phyloP scores from a whole-genome alignment of 2,113 vertebrate genomes.

The Colaptes auratus region DNA sequence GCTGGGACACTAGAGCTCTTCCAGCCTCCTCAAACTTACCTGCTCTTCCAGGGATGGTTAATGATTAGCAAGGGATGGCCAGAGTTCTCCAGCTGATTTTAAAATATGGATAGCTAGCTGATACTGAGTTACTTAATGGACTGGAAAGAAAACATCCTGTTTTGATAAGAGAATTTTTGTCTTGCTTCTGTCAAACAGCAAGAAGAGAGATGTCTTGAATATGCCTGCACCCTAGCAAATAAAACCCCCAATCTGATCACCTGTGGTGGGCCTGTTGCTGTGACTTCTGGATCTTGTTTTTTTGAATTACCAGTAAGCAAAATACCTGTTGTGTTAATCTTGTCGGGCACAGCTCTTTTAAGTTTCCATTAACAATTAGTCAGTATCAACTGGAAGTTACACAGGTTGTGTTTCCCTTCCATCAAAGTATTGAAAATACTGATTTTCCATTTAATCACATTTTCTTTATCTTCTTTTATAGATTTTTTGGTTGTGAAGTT shows the following conservation, averaged over 20 bases:
- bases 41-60: not conserved
- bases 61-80: not conserved
- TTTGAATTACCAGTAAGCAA: not conserved
- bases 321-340: not conserved
- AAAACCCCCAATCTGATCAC: not conserved
- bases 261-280: not conserved
- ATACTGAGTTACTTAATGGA: not conserved
- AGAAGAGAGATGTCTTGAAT: not conserved
- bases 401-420: not conserved
- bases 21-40: not conserved
- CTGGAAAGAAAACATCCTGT: not conserved
- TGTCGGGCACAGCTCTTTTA: not conserved
- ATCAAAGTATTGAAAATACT: not conserved
- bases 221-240: not conserved
- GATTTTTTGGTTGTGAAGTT: not conserved
- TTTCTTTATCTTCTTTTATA: not conserved
- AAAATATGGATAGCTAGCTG: not conserved
- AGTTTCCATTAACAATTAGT: not conserved
- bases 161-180: not conserved
- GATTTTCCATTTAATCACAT: not conserved
- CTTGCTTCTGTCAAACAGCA: not conserved
- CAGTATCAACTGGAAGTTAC: not conserved
- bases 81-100: not conserved
- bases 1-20: not conserved
- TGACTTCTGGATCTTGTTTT: not conserved